Evolutionary conservation across 2,113 vertebrate species (phyloP).

Genomic region (Daphoenositta chrysoptera): DNA sequence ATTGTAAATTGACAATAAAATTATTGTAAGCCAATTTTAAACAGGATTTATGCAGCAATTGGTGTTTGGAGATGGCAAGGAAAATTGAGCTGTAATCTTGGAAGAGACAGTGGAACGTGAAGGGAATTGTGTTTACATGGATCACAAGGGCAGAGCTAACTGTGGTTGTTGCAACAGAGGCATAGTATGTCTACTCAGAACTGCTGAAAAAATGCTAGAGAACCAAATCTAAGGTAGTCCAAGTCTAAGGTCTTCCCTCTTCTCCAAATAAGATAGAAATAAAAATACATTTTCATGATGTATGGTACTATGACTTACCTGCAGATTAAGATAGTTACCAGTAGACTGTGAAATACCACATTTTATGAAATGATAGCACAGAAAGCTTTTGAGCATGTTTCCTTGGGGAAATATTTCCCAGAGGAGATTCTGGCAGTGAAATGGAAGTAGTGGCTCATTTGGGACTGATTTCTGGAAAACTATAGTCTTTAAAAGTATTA

Average conservation of each 20-base stretch:
- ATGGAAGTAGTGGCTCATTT: background rate
- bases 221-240: background rate
- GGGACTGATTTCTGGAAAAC: background rate
- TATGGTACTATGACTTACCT: background rate
- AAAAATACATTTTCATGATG: background rate
- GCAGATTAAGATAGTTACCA: background rate
- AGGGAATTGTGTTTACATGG: background rate
- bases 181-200: background rate
- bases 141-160: background rate
- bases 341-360: background rate
- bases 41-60: background rate
- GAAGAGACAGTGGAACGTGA: background rate
- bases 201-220: background rate
- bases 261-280: background rate
- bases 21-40: background rate
- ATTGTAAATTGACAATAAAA: conserved; percentile 13
- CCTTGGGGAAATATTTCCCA: background rate
- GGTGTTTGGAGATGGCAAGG: background rate
- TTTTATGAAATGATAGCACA: background rate
- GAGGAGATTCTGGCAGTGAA: background rate
- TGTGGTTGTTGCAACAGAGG: background rate
- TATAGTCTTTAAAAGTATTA: background rate
- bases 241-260: background rate
- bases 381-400: background rate
- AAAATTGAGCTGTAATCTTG: conserved; percentile 30